A percentile compares a stretch with the other conserved stretches of the same genome.
Conservation (phyloP, 2,797 vertebrate species). For the Acrocephalus scirpaceus region DNA sequence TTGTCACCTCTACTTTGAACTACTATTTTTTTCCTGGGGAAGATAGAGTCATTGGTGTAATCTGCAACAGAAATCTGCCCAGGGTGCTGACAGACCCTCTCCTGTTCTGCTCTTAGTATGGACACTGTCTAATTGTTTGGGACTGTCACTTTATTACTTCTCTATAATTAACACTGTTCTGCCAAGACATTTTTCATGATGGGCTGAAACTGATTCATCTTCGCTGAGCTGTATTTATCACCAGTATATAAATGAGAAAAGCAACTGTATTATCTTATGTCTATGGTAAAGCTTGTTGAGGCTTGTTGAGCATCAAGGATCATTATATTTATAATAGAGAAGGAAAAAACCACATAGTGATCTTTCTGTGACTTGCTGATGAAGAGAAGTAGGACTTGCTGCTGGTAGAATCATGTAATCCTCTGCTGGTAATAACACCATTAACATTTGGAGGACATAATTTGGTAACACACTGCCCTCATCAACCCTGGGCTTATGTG, state of each 20-base stretch:
- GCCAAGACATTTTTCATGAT: neutral
- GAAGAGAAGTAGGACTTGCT: neutral
- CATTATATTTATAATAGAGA: neutral
- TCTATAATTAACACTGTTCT: neutral
- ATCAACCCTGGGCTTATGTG: neutral
- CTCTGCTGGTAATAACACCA: neutral
- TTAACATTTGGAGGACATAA: neutral
- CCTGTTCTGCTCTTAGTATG: neutral
- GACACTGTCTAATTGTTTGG: neutral
- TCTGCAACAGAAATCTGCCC: neutral
- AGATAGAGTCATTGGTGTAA: neutral
- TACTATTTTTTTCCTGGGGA: neutral
- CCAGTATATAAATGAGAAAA: neutral
- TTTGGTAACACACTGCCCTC: neutral
- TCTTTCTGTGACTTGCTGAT: neutral
- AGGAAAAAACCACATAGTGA: accelerated
- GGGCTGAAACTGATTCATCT: neutral
- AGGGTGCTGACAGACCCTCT: neutral
- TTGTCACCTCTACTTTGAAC: neutral
- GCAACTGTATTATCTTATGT: accelerated
- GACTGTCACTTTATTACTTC: neutral
- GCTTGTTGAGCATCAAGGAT: neutral
- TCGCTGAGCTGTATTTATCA: neutral
- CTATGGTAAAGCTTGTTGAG: neutral
- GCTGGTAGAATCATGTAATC: neutral